Evolutionary conservation across 2,113 vertebrate genomes (phyloP).

Genomic region (Corythoichthys intestinalis): DNA sequence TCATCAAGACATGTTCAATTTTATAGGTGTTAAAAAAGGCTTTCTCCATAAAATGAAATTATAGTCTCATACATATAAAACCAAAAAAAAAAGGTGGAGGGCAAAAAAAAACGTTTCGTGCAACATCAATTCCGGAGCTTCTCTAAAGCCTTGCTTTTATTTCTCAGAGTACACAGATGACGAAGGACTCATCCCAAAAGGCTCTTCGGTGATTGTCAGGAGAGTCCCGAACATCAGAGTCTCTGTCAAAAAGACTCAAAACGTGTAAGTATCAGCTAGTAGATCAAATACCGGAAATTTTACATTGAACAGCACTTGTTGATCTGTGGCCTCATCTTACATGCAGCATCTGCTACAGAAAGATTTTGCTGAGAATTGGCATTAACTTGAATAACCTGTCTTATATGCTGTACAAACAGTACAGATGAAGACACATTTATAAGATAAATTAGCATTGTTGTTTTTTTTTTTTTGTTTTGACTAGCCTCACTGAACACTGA

Average conservation of each 20-base stretch:
- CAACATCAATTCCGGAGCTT: background rate
- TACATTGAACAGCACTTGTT: background rate
- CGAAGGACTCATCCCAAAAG: slow-evolving; percentile 87
- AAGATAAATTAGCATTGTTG: slow-evolving; percentile 15
- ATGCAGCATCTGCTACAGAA: background rate
- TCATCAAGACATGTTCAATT: too few relatives aligned
- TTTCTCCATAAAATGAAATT: background rate
- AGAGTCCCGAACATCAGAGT: slow-evolving; percentile 90
- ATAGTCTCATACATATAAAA: too few relatives aligned
- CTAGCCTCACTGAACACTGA: background rate
- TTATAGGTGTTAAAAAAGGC: background rate
- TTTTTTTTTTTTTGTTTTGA: background rate
- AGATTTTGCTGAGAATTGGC: background rate
- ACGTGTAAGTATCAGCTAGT: slow-evolving; percentile 76
- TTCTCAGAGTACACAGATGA: slow-evolving; percentile 89
- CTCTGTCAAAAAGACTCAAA: slow-evolving; percentile 86
- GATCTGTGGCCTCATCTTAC: background rate
- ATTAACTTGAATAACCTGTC: background rate
- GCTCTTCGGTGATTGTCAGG: slow-evolving; percentile 93
- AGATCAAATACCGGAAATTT: background rate
- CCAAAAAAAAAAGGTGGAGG: background rate
- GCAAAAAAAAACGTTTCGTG: background rate
- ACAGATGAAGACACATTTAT: slow-evolving; percentile 13
- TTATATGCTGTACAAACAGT: background rate
- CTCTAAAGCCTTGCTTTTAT: background rate